Base-by-base conservation (phyloP, 2,888 invertebrate genomes). In the Petrolisthes manimaculis region DNA sequence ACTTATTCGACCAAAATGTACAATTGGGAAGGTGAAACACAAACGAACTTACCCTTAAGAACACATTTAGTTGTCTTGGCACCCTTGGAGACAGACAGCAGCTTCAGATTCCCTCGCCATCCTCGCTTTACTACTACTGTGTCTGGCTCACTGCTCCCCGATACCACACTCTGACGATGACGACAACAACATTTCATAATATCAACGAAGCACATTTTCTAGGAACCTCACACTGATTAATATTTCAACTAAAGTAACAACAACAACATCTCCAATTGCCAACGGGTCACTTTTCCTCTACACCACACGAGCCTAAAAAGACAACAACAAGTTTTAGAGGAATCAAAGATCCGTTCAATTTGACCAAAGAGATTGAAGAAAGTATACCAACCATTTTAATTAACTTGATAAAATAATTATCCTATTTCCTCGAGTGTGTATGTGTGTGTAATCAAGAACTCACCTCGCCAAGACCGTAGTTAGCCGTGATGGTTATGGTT, bases 401-500 rank as follows among this genome's bases (percentile, higher is more conserved):
- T 37, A 37, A 37, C 37, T 0, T 37, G 37, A 37, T 2, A 37
- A 2, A 37, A 37, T 37, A 37, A 37, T 37, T 37, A 37, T 37
- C 37, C 37, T 37, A 0, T 37, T 37, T 37, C 37, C 37, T 37
- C 0, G 37, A 1, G 37, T 37, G 37, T 37, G 37, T 37, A 2
- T 37, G 37, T 37, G 37, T 37, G 37, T 37, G 37, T 37, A 37
- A 37, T 37, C 37, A 1, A 37, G 37, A 37, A 37, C 80, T 82
- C 93, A 96, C 96, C 94, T 97, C 97, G 88, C 97, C 97, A 0
- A 97, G 94, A 0, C 97, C 97, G 93, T 95, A 96, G 93, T 96
- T 96, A 4, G 97, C 96, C 12, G 96, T 96, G 91, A 97, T 94
- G 14, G 95, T 93, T 90, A 97, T 94, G 74, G 94, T 92, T 4